Evolutionary conservation across 2,113 vertebrate species (phyloP), one percentile per base, ranked within the genome.

Genomic region (Sapajus apella): DNA sequence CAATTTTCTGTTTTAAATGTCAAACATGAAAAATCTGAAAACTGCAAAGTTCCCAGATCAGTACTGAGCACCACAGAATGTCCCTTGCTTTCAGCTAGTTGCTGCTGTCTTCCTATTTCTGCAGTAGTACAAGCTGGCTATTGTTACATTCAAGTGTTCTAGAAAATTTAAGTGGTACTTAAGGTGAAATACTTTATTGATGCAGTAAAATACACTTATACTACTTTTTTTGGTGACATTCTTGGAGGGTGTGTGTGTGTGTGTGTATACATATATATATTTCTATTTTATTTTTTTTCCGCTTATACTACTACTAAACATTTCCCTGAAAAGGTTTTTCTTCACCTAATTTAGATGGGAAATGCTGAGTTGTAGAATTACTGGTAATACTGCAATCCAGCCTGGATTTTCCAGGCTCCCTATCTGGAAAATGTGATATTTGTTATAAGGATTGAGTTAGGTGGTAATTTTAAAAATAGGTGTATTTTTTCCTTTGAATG

Each of bases 391-490:
- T 40, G 37, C 37, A 40, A 40, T 40, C 37, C 37, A 40, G 37
- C 37, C 37, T 40, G 37, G 37, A 40, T 40, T 40, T 40, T 40
- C 37, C 37, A 40, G 37, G 20, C 37, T 87, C 23, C 84, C 50
- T 88, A 37, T 11, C 23, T 68, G 45, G 70, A 85, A 94, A 88
- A 58, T 96, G 20, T 81, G 61, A 82, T 76, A 40, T 61, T 94
- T 92, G 58, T 73, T 90, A 70, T 40, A 79, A 95, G n/a, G 16
- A 86, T 64, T 92, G n/a, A 93, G 97, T 92, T 72, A 83, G 84
- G 12, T 27, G 14, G 76, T 97, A 55, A 75, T 55, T 96, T 94
- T 92, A 64, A 70, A 84, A 73, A 70, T 75, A 95, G 12, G 30
- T 66, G 10, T 75, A 32, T 91, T 52, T 87, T 93, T 91, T 70